Conservation (phyloP, 2,888 invertebrate species). For the Erebia ligea region DNA sequence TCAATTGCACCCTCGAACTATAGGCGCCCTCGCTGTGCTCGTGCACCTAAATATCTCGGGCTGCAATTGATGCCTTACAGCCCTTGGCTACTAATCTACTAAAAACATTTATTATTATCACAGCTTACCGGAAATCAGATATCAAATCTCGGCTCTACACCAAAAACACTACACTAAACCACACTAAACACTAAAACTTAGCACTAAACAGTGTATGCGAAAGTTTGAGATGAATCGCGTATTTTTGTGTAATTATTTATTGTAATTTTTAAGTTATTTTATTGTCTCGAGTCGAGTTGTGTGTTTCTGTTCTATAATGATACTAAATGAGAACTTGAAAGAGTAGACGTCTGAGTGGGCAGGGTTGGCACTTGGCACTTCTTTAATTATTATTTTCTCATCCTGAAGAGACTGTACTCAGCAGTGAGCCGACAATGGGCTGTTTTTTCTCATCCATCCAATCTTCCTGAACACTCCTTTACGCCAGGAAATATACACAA, state of each 20-base stretch:
- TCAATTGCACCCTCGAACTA: too few relatives aligned
- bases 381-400: background rate
- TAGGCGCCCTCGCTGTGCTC: too few relatives aligned
- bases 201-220: background rate
- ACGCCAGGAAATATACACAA: too few relatives aligned
- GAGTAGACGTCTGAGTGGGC: background rate
- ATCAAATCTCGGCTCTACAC: background rate
- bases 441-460: too few relatives aligned
- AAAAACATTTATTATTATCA: background rate
- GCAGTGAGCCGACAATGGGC: too few relatives aligned
- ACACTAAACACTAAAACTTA: background rate
- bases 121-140: conserved; percentile 1
- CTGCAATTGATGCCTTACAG: too few relatives aligned
- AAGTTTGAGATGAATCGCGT: background rate
- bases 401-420: too few relatives aligned
- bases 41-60: too few relatives aligned
- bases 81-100: too few relatives aligned
- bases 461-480: too few relatives aligned
- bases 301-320: background rate
- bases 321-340: background rate
- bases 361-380: background rate
- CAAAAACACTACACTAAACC: background rate
- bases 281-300: background rate
- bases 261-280: background rate
- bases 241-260: background rate